These are phyloP conservation scores for Cotesia congregata DNA, from an alignment of 2,888 invertebrate species.

Conservation along the genomic window DNA sequence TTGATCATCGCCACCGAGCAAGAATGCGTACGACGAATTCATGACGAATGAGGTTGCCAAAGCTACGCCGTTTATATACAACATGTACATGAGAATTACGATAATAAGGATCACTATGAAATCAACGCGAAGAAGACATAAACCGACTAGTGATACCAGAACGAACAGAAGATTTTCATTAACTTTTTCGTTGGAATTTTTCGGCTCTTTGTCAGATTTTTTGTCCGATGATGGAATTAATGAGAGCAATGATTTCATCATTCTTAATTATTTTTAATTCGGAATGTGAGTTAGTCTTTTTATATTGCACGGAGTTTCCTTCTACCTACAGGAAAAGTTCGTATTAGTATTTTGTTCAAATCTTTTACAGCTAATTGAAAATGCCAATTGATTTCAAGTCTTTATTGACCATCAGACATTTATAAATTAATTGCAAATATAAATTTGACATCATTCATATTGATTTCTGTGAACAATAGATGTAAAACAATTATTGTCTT, in stretches of 20 bases:
- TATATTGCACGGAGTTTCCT: not conserved
- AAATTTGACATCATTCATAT: not conserved
- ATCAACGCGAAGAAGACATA: not conserved
- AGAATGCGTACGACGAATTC: not conserved
- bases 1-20: not conserved
- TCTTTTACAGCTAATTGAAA: not conserved
- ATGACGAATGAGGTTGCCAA: not conserved
- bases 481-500: too few species aligned
- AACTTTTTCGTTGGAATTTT: not conserved
- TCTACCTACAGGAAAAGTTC: not conserved
- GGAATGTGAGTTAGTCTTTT: not conserved
- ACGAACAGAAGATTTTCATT: conserved; percentile 12
- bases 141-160: not conserved
- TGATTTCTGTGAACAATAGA: too few species aligned
- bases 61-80: not conserved
- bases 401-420: not conserved
- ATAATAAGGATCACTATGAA: not conserved
- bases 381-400: not conserved
- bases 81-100: conserved; percentile 5
- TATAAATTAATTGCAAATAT: not conserved
- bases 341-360: not conserved
- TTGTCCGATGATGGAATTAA: not conserved
- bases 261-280: not conserved
- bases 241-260: not conserved
- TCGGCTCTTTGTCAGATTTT: not conserved